Evolutionary conservation across 2,797 vertebrate genomes (phyloP).

Genomic region (Enteromius treurensis): DNA sequence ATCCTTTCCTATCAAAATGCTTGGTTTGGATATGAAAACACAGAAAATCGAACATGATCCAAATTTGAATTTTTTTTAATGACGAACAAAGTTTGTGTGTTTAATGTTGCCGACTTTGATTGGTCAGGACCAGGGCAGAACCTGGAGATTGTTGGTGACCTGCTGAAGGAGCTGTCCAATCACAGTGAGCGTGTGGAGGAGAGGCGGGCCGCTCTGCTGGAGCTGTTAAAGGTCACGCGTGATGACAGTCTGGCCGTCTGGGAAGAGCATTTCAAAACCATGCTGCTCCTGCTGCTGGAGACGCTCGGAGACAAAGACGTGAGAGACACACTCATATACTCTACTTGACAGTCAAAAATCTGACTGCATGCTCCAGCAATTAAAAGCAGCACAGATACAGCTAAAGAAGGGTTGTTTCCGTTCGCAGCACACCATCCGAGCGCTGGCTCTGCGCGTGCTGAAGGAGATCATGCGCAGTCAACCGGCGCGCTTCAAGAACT

Average conservation of each 20-base stretch:
- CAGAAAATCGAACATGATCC: no score
- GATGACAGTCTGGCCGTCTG: slow-evolving; percentile 90
- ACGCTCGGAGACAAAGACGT: slow-evolving; percentile 94
- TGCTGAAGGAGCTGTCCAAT: slow-evolving; percentile 93
- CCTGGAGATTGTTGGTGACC: slow-evolving; percentile 89
- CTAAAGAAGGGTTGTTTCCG: neutral
- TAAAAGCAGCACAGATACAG: neutral
- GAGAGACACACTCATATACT: slow-evolving; percentile 49
- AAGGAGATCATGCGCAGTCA: slow-evolving; percentile 93
- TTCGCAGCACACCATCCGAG: slow-evolving; percentile 87
- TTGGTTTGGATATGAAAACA: no score
- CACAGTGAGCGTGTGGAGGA: slow-evolving; percentile 89
- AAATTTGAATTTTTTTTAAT: no score
- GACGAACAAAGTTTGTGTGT: neutral
- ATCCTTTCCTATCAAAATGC: no score
- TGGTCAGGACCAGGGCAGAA: slow-evolving; percentile 67
- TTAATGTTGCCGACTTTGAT: neutral
- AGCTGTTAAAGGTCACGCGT: slow-evolving; percentile 90
- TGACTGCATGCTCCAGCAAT: neutral
- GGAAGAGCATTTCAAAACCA: slow-evolving; percentile 98
- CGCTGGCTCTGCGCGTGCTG: slow-evolving; percentile 87
- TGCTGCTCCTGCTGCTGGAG: slow-evolving; percentile 92
- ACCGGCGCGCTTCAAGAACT: slow-evolving; percentile 93
- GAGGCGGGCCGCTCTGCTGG: slow-evolving; percentile 87
- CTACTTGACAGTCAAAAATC: neutral